These are phyloP conservation scores for Tympanoctomys barrerae DNA, from an alignment of 2,797 vertebrate genomes.

Conservation along the genomic window DNA sequence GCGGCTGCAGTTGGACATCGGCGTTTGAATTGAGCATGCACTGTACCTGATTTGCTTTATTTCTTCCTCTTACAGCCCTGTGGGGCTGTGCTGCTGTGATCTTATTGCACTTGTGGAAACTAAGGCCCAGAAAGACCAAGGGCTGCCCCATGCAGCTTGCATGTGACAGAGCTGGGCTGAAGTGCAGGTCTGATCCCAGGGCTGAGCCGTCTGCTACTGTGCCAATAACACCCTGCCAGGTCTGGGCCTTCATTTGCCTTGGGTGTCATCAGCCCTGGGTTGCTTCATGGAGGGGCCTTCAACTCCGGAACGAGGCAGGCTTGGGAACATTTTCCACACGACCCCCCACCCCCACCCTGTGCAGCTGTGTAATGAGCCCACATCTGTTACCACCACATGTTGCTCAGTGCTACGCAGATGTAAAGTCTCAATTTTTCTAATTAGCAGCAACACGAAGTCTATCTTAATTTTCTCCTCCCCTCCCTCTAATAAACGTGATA, in stretches of 20 bases:
- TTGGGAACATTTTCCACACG: slow-evolving; percentile 83
- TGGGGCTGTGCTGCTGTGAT: neutral
- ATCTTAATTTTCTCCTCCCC: slow-evolving; percentile 92
- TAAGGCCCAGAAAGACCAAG: slow-evolving; percentile 44
- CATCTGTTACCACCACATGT: slow-evolving; percentile 92
- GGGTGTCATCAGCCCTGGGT: slow-evolving; percentile 48
- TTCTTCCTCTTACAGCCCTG: neutral
- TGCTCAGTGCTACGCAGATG: slow-evolving; percentile 90
- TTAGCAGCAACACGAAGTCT: slow-evolving; percentile 91
- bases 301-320: slow-evolving; percentile 77
- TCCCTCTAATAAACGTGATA: slow-evolving; percentile 91
- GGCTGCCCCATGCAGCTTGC: neutral
- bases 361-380: slow-evolving; percentile 92
- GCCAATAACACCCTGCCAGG: neutral
- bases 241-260: neutral
- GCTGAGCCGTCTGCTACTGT: neutral
- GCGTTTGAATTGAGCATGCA: no score
- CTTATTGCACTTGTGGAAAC: neutral
- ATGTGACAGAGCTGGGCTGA: neutral
- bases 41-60: neutral
- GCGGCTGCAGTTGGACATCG: neutral
- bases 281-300: slow-evolving; percentile 35
- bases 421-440: slow-evolving; percentile 93
- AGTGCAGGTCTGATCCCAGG: neutral
- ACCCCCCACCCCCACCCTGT: slow-evolving; percentile 83